Evolutionary conservation across 2,113 vertebrate species (phyloP), one percentile per base, ranked within the genome.

Genomic region (Heloderma charlesbogerti): DNA sequence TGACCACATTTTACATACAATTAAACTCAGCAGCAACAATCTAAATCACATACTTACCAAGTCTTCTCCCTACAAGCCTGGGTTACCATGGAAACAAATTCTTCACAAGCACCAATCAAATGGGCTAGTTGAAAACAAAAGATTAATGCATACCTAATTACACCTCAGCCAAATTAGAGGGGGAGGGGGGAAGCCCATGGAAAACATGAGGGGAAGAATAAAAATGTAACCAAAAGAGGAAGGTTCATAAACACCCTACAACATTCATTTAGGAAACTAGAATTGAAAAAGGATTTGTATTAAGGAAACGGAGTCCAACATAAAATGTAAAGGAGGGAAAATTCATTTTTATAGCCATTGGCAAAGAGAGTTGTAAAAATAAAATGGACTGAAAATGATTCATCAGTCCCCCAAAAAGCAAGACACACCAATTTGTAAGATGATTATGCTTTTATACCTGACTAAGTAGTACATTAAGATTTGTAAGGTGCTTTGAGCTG

Each of bases 81-180:
- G 71, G 95, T 96, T 95, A 91, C 95, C 93, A 96, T 96, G 94
- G 96, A 94, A 97, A 97, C 95, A 95, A 95, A 94, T 93, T 89
- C 84, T 93, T 63, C 54, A 91, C 89, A 92, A 92, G 87, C 71
- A 92, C 91, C 95, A 92, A 91, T 60, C 93, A 84, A 66, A 95
- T 92, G 18, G 90, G 43, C 18, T 78, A 80, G 29, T 91, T 93
- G 31, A 91, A 95, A 95, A 67, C 37, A 93, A 93, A 94, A 88
- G 87, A 93, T 91, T 82, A 95, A 90, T 87, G 92, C 89, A 89
- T 89, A 92, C 75, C 22, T 95, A 94, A 91, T 87, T 83, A 89
- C 0, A 10, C 5, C 25, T 90, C 91, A 86, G 67, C 88, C 27
- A 75, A 91, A 10, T 3, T 67, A 34, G 45, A 74, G 83, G 63